Conservation (phyloP, 2,888 invertebrate species). For the Meghimatium bilineatum region DNA sequence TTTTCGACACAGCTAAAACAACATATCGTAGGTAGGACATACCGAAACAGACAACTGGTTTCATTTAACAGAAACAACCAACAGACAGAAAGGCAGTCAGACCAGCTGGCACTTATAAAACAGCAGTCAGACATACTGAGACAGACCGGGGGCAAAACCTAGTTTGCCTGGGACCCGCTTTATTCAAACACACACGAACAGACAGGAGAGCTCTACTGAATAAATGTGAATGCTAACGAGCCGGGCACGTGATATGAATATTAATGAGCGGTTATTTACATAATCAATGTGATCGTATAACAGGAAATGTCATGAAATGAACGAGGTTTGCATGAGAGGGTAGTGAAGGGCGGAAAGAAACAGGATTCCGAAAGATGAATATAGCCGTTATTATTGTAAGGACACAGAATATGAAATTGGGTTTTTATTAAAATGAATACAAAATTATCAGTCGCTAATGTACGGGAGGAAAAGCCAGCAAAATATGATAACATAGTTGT, state of each 20-base stretch:
- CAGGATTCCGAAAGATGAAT: background rate
- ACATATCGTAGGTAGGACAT: too few species aligned
- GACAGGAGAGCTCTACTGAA: background rate
- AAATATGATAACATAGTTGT: too few species aligned
- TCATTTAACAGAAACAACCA: background rate
- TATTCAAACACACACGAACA: background rate
- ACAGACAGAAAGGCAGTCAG: background rate
- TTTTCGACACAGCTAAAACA: too few species aligned
- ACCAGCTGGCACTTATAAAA: too few species aligned
- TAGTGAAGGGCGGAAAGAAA: background rate
- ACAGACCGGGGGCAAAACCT: background rate
- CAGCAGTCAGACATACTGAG: background rate
- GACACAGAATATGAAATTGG: background rate
- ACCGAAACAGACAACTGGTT: too few species aligned
- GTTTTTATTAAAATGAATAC: too few species aligned
- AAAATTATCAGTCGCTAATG: too few species aligned
- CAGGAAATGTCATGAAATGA: background rate
- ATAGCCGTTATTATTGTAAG: too few species aligned
- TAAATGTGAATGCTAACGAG: slow-evolving; percentile 7
- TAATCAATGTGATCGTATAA: slow-evolving; percentile 23
- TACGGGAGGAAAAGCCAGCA: too few species aligned
- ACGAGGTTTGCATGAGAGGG: too few species aligned
- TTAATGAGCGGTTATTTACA: slow-evolving; percentile 28
- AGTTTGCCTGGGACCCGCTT: background rate
- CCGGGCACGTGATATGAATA: slow-evolving; percentile 33